A percentile compares a stretch with the other conserved stretches of the same genome.
Evolutionary conservation across 2,797 vertebrate genomes (phyloP).

Genomic region (Sorex maritimensis): DNA sequence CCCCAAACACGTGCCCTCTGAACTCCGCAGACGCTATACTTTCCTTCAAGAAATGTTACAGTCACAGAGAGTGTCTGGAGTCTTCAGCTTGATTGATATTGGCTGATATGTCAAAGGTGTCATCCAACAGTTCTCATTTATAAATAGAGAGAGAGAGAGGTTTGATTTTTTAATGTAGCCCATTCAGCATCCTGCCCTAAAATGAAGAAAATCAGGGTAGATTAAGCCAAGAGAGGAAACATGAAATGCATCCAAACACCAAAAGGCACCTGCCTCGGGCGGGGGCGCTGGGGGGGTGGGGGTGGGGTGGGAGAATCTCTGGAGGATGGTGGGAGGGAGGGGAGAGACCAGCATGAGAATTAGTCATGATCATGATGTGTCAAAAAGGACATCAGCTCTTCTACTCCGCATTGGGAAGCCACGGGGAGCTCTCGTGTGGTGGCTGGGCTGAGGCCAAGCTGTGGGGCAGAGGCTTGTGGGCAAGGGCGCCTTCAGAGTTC

Average conservation of each 20-base stretch:
- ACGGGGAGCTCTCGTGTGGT: conserved; percentile 62
- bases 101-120: conserved; percentile 96
- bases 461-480: conserved; percentile 61
- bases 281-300: conserved; percentile 89
- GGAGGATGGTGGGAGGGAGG: conserved; percentile 91
- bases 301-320: conserved; percentile 90
- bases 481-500: conserved; percentile 79
- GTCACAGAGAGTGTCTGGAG: conserved; percentile 93
- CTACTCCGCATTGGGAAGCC: conserved; percentile 75
- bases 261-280: conserved; percentile 93
- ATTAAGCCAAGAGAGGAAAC: conserved; percentile 90
- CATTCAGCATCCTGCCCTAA: conserved; percentile 94
- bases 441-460: conserved; percentile 41
- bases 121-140: conserved; percentile 95
- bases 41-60: conserved; percentile 93
- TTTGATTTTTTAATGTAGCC: conserved; percentile 94
- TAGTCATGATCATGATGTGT: conserved; percentile 90
- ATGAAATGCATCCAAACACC: conserved; percentile 91
- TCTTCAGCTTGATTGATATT: conserved; percentile 94
- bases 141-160: conserved; percentile 91
- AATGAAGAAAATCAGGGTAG: conserved; percentile 91
- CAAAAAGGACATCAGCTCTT: conserved; percentile 86
- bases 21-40: conserved; percentile 91
- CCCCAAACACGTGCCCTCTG: conserved; percentile 90
- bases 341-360: conserved; percentile 91